Evolutionary conservation across 2,797 vertebrate genomes (phyloP).

Genomic region (Octomys mimax): DNA sequence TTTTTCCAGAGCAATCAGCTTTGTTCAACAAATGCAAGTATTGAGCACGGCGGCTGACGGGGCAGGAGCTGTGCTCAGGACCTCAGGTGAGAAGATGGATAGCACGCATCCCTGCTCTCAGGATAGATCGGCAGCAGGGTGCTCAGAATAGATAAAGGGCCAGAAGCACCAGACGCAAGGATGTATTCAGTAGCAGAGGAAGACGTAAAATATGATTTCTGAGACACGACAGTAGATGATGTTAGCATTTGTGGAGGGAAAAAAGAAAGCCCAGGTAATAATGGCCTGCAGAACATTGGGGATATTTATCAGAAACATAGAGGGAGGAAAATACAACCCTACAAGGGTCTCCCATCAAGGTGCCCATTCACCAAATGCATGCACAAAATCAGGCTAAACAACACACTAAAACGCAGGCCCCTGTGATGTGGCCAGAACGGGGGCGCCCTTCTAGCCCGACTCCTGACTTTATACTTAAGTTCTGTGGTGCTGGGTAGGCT

Average conservation of each 20-base stretch:
- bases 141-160: neutral
- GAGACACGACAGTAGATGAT: neutral
- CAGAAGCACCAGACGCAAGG: neutral
- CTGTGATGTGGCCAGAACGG: neutral
- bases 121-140: neutral
- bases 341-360: neutral
- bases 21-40: neutral
- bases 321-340: neutral
- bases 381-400: neutral
- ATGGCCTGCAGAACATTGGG: neutral
- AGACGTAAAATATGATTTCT: neutral
- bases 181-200: neutral
- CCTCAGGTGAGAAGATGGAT: neutral
- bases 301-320: neutral
- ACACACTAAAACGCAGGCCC: neutral
- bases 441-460: neutral
- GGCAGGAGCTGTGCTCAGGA: neutral
- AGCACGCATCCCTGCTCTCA: neutral
- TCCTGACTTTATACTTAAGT: neutral
- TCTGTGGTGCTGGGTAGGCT: accelerated
- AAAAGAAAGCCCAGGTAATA: neutral
- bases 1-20: neutral
- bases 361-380: neutral
- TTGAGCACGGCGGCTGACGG: neutral
- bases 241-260: neutral